Evolutionary conservation across 2,888 invertebrate species (phyloP), one percentile per base, ranked within the genome.

Genomic region (Cryptocheilus praepositus): DNA sequence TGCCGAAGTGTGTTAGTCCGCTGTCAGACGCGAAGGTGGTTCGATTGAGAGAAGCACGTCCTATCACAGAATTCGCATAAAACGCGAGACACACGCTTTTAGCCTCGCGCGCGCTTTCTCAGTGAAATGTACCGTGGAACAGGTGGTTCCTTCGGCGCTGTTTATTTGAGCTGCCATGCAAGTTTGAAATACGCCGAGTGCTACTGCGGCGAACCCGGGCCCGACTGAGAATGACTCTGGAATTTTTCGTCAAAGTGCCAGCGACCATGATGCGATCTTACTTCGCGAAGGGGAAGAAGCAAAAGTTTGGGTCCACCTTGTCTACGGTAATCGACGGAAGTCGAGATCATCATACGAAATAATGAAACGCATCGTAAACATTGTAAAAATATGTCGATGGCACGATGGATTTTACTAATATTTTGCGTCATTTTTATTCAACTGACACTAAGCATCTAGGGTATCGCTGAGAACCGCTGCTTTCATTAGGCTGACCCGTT

Each of bases 221-320:
- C 22, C 57, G 64, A 53, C 67, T 61, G 78, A 84, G 78, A 79
- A 84, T 84, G 84, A 84, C 80, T 74, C 66, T 83, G 73, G 80
- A 78, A 70, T 77, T 83, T 56, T 64, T 86, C 62, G 69, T 82
- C 60, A 82, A 77, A 82, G 82, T 87, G 79, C 83, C 86, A 53
- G 82, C 79, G 68, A 82, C 74, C 77, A 81, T 83, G 79, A 78
- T 83, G 70, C 83, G 82, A 64, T 84, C 83, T 19, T 87, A 84
- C 76, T 80, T 86, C 65, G 73, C 73, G 36, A 79, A 79, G 25
- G 76, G 76, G 57, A 87, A 84, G 74, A 83, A 80, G 70, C 82
- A 84, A 67, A 82, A 82, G 68, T 85, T 86, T 59, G 83, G 83
- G 44, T 86, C 86, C 21, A 84, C 85, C 56, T 70, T 87, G 57